phyloP scores from a whole-genome alignment of 1,140 invertebrate species.

The Polypedilum pembai region DNA sequence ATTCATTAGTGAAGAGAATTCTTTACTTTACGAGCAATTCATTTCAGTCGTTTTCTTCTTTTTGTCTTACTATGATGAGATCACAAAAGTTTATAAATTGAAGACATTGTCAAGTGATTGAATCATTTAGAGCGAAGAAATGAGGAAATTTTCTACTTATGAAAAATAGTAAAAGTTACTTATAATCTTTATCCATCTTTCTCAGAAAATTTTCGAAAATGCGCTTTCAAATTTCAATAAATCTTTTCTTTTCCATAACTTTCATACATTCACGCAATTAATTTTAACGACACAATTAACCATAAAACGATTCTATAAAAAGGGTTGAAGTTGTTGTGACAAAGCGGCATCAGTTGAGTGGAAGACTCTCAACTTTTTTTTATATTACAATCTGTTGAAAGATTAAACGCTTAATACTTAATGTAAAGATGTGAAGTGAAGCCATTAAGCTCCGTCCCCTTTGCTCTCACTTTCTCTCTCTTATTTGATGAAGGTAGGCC shows the following conservation, averaged over 20 bases:
- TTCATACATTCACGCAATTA: background rate
- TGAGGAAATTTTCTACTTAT: too few species aligned
- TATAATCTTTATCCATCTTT: too few species aligned
- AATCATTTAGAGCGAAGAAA: too few species aligned
- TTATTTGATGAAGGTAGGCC: constrained; percentile 10
- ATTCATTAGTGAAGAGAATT: background rate
- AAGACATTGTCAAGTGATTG: too few species aligned
- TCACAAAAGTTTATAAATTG: too few species aligned
- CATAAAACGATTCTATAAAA: background rate
- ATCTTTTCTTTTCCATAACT: background rate
- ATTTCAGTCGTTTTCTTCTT: too few species aligned
- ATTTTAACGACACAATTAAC: constrained; percentile 13
- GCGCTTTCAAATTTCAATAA: too few species aligned
- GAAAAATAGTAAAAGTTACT: too few species aligned
- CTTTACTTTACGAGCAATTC: too few species aligned
- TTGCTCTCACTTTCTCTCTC: background rate
- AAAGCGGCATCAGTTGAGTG: background rate
- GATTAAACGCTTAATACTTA: constrained; percentile 14
- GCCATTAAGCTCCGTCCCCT: background rate
- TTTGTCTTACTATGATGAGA: too few species aligned
- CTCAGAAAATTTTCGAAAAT: too few species aligned
- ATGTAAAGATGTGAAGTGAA: constrained; percentile 6
- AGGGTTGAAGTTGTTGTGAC: background rate
- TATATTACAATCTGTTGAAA: constrained; percentile 10
- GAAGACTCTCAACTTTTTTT: background rate